Evolutionary conservation across 2,888 invertebrate species (phyloP), one percentile per base, ranked within the genome.

Genomic region (Eupithecia subfuscata): DNA sequence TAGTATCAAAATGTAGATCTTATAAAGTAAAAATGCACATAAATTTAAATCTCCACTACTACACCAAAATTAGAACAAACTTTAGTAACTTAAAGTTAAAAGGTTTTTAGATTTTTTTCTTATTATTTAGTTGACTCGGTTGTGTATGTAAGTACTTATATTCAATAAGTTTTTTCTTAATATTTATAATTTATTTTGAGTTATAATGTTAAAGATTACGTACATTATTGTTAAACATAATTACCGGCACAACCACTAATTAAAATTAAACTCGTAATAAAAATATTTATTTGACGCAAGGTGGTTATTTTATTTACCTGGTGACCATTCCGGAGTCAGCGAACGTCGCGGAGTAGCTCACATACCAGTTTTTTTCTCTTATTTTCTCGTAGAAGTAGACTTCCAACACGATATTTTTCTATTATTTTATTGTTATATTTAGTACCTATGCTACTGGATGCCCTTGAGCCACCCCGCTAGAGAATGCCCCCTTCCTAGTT

Each of bases 101-200:
- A 81, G 83, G 83, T 83, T 87, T 88, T 87, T 85, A 82, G 83
- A 86, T 85, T 86, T 90, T 87, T 88, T 87, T 88, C 74, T 83
- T 83, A 83, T 87, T 87, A 84, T 80, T 89, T 88, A 90, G 88
- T 90, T 91, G 88, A 90, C 91, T 93, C 92, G 94, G 93, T 95
- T 95, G 93, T 94, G 95, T 95, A 92, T 94, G 94, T 60, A 60
- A 60, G 60, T 96, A 96, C 95, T 95, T 95, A 95, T 95, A 80
- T 77, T 94, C 95, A 86, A 86, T 92, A 92, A 91, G 89, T 91
- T 90, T 60, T 84, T 84, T 78, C 77, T 76, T 81, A 80, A 79
- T 80, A 87, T 86, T 90, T 91, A 82, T 90, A 87, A 82, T 86
- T 85, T 80, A 75, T 84, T 87, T 90, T 91, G 89, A 86, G 71